phyloP scores from a whole-genome alignment of 2,888 invertebrate genomes.

The Petrophora chlorosata region DNA sequence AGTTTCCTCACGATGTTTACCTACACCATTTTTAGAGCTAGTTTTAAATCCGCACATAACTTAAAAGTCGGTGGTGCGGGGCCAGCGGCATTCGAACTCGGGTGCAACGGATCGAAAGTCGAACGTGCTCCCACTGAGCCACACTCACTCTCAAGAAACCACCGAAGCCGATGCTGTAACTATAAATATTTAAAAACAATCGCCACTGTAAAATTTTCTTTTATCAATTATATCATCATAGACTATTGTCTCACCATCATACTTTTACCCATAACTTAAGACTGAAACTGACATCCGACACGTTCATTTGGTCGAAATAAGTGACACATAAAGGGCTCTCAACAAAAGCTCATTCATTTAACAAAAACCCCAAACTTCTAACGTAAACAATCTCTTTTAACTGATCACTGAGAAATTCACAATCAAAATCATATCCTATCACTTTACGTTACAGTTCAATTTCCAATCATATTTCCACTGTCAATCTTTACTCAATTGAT shows the following conservation, averaged over 20 bases:
- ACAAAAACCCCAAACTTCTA: conserved; percentile 47
- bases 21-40: too few relatives aligned
- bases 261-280: conserved; percentile 3
- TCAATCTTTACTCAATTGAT: not conserved
- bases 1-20: too few relatives aligned
- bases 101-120: too few relatives aligned
- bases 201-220: too few relatives aligned
- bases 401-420: conserved; percentile 34
- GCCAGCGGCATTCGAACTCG: too few relatives aligned
- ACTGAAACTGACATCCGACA: conserved; percentile 11
- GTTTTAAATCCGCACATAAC: too few relatives aligned
- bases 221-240: too few relatives aligned
- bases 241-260: not conserved
- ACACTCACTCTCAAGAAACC: too few relatives aligned
- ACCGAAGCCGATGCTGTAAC: too few relatives aligned
- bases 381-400: conserved; percentile 41
- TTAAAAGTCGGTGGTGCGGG: too few relatives aligned
- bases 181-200: too few relatives aligned
- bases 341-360: conserved; percentile 46
- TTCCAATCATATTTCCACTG: conserved; percentile 1
- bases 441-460: conserved; percentile 23
- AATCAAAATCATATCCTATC: conserved; percentile 23
- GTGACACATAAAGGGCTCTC: conserved; percentile 38
- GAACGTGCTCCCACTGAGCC: too few relatives aligned
- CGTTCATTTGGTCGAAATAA: conserved; percentile 36